Percentiles rank a stretch among this genome's conserved stretches.
phyloP scores from a whole-genome alignment of 2,888 invertebrate species.

The Ctenicera cuprea region DNA sequence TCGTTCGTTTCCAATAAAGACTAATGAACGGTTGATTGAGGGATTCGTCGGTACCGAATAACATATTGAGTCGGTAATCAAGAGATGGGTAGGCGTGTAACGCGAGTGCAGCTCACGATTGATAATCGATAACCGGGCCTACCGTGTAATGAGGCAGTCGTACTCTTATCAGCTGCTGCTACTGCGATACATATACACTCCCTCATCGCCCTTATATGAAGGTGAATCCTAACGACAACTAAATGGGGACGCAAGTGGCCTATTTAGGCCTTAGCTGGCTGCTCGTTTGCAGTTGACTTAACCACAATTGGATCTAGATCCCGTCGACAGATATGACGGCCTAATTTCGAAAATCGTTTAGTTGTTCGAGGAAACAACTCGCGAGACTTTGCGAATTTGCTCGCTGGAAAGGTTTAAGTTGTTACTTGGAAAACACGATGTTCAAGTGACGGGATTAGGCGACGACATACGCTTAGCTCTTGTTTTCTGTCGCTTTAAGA shows the following conservation, averaged over 20 bases:
- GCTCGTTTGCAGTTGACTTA: constrained; percentile 35
- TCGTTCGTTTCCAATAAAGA: constrained; percentile 24
- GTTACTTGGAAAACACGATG: constrained; percentile 3
- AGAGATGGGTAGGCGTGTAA: constrained; percentile 35
- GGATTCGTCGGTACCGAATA: constrained; percentile 43
- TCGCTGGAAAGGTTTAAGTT: not conserved
- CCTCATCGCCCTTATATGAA: not conserved
- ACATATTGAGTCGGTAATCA: constrained; percentile 47
- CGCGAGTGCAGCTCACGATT: constrained; percentile 42
- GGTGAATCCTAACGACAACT: constrained; percentile 23
- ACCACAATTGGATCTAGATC: constrained; percentile 31
- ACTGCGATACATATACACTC: constrained; percentile 4
- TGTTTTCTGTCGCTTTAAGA: not conserved
- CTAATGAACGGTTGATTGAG: constrained; percentile 46
- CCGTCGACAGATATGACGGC: constrained; percentile 19
- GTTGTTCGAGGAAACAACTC: not conserved
- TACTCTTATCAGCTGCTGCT: constrained; percentile 38
- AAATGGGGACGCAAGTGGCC: constrained; percentile 22
- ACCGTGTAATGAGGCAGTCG: constrained; percentile 38
- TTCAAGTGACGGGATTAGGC: not conserved
- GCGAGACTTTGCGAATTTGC: constrained; percentile 12
- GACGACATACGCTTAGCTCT: not conserved
- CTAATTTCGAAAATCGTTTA: constrained; percentile 18
- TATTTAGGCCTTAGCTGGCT: constrained; percentile 18
- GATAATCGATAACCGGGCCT: constrained; percentile 49